Evolutionary conservation across 92 coral and sea anemone species (phyloP), one percentile per base, ranked within the genome.

Genomic region (Siderastrea radians): DNA sequence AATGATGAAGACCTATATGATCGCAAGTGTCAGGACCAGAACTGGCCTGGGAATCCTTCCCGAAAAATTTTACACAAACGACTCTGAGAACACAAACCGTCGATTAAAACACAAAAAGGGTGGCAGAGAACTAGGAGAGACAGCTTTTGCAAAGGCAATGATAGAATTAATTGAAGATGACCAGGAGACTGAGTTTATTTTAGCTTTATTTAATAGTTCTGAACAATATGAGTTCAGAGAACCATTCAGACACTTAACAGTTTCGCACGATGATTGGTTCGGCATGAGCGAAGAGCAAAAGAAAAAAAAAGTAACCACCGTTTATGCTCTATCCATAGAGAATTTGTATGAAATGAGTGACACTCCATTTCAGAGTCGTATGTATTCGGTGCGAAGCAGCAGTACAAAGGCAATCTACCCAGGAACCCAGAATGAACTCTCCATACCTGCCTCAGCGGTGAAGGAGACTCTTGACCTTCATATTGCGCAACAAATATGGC

Each of bases 1-100:
- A 4, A 84, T 87, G 69, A 91, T 88, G 94, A 87, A 91, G 68
- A 64, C 82, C n/a, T 82, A 89, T 8, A 87, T 91, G 94, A 91
- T 83, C 63, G 48, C 89, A 1, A 38, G 68, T 2, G 92, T 88
- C 6, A 52, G 89, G 11, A 88, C 92, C 11, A 68, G 75, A 38
- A 92, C 94, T 6, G 89, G 89, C 46, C 61, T 87, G 10, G 92
- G 94, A 5, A 46, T 53, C 14, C 94, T 82, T 2, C 92, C 92
- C 45, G 38, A 38, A 38, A 58, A 55, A 51, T 91, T 19, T 38
- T 87, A 87, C 71, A 88, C 86, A 16, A 91, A 91, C 47, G 94
- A 91, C 68, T 55, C 76, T 7, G 89, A 91, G 66, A 80, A 77
- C 70, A 87, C 75, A 54, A 91, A 87, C 85, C 77, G 75, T 58